Percentiles rank a stretch among this genome's conserved stretches.
Conservation (phyloP, 2,797 vertebrate genomes). For the Protosalanx chinensis region DNA sequence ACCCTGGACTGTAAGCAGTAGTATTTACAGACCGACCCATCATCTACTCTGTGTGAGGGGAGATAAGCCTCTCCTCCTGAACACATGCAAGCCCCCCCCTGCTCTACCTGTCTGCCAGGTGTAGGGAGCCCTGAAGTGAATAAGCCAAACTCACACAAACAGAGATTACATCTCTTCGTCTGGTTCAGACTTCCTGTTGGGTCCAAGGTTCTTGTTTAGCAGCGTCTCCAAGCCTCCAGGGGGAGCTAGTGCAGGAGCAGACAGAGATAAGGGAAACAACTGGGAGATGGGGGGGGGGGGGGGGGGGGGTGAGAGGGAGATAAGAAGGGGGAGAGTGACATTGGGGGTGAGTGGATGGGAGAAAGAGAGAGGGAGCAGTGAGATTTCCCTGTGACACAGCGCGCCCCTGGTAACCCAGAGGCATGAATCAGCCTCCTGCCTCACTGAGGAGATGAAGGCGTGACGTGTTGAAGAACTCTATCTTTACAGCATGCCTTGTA, state of each 20-base stretch:
- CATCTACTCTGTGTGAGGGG: constrained; percentile 42
- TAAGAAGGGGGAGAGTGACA: neutral
- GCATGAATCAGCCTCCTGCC: constrained; percentile 65
- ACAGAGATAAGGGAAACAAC: constrained; percentile 50
- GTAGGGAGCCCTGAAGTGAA: constrained; percentile 50
- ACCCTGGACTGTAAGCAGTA: constrained; percentile 7
- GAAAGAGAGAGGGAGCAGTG: neutral
- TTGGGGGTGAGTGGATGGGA: neutral
- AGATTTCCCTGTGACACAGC: constrained; percentile 1
- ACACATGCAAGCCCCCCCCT: neutral
- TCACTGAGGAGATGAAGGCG: constrained; percentile 57
- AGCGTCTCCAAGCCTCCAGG: constrained; percentile 42
- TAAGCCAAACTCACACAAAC: constrained; percentile 61
- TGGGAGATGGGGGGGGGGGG: constrained; percentile 2
- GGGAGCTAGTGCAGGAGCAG: constrained; percentile 29
- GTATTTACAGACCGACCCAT: constrained; percentile 10
- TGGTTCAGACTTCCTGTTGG: constrained; percentile 36
- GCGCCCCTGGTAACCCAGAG: constrained; percentile 13
- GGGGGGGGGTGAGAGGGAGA: constrained; percentile 29
- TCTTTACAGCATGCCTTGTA: constrained; percentile 31
- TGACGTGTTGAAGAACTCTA: constrained; percentile 64
- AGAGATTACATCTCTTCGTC: constrained; percentile 61
- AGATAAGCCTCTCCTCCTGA: constrained; percentile 43
- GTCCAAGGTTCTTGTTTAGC: constrained; percentile 44
- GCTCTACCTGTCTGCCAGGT: constrained; percentile 39